These are phyloP conservation scores for Drosophila mimetica DNA, from an alignment of 2,888 invertebrate genomes.

Conservation along the genomic window DNA sequence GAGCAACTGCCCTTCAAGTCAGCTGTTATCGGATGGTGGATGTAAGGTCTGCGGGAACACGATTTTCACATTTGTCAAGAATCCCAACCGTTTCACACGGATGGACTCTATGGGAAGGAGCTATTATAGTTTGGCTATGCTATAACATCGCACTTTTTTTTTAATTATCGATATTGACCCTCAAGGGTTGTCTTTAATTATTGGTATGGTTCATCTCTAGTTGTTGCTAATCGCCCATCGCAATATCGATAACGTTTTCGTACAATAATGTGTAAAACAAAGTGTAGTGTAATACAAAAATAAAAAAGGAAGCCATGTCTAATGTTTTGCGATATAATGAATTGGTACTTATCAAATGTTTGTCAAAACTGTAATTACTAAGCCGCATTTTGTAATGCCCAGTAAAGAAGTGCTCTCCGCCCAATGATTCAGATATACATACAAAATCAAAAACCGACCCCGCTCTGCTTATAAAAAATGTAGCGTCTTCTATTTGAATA, in stretches of 20 bases:
- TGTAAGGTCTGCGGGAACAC: too few relatives aligned
- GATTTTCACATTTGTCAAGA: too few relatives aligned
- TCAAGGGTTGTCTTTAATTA: neutral
- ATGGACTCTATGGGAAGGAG: too few relatives aligned
- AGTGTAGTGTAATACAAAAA: slow-evolving; percentile 1
- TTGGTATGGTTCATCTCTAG: neutral
- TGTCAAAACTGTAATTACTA: neutral
- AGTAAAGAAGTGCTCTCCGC: neutral
- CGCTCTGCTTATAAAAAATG: neutral
- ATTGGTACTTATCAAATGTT: neutral
- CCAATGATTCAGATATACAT: slow-evolving; percentile 3
- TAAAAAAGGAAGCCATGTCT: neutral
- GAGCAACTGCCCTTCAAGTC: too few relatives aligned
- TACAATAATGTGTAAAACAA: slow-evolving; percentile 2
- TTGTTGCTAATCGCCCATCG: neutral
- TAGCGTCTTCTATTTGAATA: neutral
- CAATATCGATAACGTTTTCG: slow-evolving; percentile 1
- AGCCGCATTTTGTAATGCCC: neutral
- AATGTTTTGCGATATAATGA: neutral
- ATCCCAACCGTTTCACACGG: too few relatives aligned
- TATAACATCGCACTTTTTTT: too few relatives aligned
- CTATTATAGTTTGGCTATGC: too few relatives aligned
- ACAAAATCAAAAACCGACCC: slow-evolving; percentile 3
- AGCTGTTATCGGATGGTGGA: too few relatives aligned
- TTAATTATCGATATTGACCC: neutral